Base-by-base conservation (phyloP, 2,113 vertebrate species). In the Podocnemis expansa region DNA sequence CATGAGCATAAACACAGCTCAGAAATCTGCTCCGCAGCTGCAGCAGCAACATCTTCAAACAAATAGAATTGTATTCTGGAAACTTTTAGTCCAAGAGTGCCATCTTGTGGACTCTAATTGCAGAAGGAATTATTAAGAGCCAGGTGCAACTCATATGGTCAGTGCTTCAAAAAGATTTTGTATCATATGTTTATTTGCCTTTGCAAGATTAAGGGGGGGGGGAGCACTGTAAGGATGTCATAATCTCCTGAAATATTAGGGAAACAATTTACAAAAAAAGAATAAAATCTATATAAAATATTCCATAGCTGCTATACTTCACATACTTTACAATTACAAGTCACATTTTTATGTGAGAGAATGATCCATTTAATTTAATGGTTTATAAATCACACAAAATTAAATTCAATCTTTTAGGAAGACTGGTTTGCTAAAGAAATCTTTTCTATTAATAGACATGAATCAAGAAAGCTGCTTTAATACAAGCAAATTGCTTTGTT, bases 91-190 rank as follows among this genome's bases (percentile, higher is more conserved):
- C 79, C 95, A 97, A 97, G 94, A 94, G 79, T 97, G 97, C 97
- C 97, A 98, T 97, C 97, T 97, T 92, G 97, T 97, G 97, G 97
- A 43, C 41, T 60, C n/a, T 1, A 2, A 16, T 2, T 80, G 93
- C 16, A 81, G 47, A 83, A 76, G 80, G 78, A 73, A 31, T 8
- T 38, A 47, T 79, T 76, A 2, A 82, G 78, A 47, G 31, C n/a
- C 13, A 6, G 5, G 5, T 25, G 88, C 89, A 17, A 1, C 27
- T 29, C 34, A 11, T 79, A 43, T 12, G 21, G 51, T 19, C 55
- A 27, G 63, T n/a, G 21, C 10, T 79, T 27, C 63, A 88, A 84
- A 13, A 92, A 67, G 83, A 83, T 51, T 47, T 91, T 47, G 17
- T 54, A 34, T 5, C n/a, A 38, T 31, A 24, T 55, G 27, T 73